These are phyloP conservation scores for Pipistrellus pygmaeus DNA, from an alignment of 2,797 vertebrate genomes.

Conservation along the genomic window DNA sequence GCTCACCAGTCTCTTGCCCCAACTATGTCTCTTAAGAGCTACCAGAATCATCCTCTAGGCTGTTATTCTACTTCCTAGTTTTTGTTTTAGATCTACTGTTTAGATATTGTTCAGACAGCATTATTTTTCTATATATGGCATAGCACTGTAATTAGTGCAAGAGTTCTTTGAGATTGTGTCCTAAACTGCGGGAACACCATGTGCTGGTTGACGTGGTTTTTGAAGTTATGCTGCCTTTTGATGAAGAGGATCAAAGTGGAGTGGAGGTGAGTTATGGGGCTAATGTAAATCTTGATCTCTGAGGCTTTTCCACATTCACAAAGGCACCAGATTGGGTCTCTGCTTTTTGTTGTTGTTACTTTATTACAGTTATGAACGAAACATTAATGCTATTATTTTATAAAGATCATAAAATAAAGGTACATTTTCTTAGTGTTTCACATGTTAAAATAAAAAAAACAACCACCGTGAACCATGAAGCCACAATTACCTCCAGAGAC, in stretches of 20 bases:
- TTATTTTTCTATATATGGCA: neutral
- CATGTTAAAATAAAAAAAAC: neutral
- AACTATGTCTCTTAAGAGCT: neutral
- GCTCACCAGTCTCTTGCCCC: accelerated
- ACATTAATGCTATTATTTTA: slow-evolving; percentile 32
- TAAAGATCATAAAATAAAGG: slow-evolving; percentile 48
- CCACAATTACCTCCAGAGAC: neutral
- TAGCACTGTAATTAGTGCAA: neutral
- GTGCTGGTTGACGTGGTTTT: slow-evolving; percentile 2
- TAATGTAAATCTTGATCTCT: neutral
- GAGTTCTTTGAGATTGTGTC: neutral
- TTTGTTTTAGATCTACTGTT: neutral
- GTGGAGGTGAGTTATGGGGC: neutral
- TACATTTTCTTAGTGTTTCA: slow-evolving; percentile 29
- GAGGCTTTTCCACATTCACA: slow-evolving; percentile 10
- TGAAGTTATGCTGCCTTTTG: slow-evolving; percentile 44
- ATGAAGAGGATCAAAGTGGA: slow-evolving; percentile 26
- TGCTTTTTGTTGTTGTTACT: slow-evolving; percentile 41
- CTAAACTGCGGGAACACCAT: neutral
- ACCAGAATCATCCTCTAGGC: neutral
- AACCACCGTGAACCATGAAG: neutral
- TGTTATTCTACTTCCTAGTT: neutral
- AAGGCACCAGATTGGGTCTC: neutral
- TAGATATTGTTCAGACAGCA: neutral
- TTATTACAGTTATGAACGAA: slow-evolving; percentile 42